A percentile compares a stretch with the other conserved stretches of the same genome.
phyloP scores from a whole-genome alignment of 2,888 invertebrate species.

The Pristionchus mayeri region DNA sequence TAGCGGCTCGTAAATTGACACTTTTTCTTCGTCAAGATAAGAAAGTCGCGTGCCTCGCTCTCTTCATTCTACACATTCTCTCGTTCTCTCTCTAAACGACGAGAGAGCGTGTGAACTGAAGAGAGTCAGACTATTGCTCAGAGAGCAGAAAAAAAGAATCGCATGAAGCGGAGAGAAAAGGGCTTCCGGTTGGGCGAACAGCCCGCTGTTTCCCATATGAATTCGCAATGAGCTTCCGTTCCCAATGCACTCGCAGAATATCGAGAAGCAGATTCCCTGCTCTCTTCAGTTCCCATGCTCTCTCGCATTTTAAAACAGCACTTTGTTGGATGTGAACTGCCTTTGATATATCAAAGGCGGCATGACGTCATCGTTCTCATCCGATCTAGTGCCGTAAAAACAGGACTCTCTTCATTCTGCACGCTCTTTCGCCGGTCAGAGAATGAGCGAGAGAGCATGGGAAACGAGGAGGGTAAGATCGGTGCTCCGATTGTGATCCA shows the following conservation, averaged over 20 bases:
- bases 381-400: too few species aligned
- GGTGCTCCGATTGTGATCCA: background rate
- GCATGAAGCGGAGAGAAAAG: background rate
- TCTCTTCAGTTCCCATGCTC: background rate
- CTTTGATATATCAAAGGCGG: too few species aligned
- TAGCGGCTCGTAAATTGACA: conserved; percentile 17
- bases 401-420: too few species aligned
- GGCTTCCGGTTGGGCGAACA: background rate
- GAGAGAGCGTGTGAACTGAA: too few species aligned
- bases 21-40: background rate
- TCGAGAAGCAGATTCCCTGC: background rate
- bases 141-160: background rate
- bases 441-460: background rate
- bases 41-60: conserved; percentile 5
- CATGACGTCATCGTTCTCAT: too few species aligned
- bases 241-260: too few species aligned
- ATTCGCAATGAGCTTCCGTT: background rate
- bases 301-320: too few species aligned
- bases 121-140: too few species aligned
- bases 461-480: background rate
- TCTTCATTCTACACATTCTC: too few species aligned
- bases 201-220: background rate
- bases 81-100: too few species aligned
- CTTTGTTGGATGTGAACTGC: too few species aligned
- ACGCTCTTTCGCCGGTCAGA: too few species aligned